Conservation (phyloP, 2,113 vertebrate genomes). For the Stomatorhinus ivindoensis region DNA sequence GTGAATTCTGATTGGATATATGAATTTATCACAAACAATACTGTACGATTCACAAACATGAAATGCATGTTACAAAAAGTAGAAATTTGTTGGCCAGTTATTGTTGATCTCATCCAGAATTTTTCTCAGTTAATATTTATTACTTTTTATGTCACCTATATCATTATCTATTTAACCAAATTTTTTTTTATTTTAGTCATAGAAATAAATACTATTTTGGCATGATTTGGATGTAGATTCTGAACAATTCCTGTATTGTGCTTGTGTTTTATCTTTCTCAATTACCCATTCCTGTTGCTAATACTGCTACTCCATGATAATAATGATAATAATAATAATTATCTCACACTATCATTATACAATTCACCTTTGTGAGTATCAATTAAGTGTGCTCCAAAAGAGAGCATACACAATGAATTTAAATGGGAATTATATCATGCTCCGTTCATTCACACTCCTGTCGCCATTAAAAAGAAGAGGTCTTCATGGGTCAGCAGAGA, state of each 20-base stretch:
- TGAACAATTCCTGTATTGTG: neutral
- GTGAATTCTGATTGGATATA: neutral
- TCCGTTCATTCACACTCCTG: conserved; percentile 55
- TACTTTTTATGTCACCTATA: neutral
- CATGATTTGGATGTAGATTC: neutral
- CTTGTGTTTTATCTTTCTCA: neutral
- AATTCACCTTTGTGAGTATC: conserved; percentile 20
- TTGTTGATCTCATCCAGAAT: neutral
- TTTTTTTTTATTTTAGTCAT: neutral
- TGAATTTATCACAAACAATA: neutral
- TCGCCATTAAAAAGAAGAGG: conserved; percentile 51
- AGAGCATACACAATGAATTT: conserved; percentile 59
- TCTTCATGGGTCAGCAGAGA: conserved; percentile 55
- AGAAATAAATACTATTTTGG: neutral
- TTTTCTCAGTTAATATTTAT: neutral
- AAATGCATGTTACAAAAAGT: neutral
- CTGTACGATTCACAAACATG: neutral
- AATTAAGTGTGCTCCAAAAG: conserved; percentile 39
- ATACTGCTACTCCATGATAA: neutral
- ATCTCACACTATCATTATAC: conserved; percentile 5
- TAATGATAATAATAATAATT: conserved; percentile 9
- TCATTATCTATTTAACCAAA: neutral
- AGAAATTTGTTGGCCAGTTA: neutral
- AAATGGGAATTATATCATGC: conserved; percentile 59
- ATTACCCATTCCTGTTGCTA: neutral